Base-by-base conservation (phyloP, 2,797 vertebrate genomes). In the Ataeniobius toweri region DNA sequence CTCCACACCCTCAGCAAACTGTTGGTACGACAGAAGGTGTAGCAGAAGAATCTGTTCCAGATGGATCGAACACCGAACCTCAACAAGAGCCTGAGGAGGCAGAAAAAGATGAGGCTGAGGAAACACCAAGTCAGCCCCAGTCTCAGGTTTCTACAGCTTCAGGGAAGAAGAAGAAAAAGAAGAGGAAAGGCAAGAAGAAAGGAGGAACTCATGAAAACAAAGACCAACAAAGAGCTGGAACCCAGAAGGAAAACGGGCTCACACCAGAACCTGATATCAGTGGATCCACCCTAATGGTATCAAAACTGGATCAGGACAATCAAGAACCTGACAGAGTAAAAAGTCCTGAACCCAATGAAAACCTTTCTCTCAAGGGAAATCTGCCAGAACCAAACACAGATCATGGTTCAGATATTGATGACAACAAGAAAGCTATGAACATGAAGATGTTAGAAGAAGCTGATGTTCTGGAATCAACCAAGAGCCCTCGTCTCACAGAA, bases 141-240 rank as follows among this genome's bases (percentile, higher is more conserved):
- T 7, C 86, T 51, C 88, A 92, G 73, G 79, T 46, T 48, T 28
- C 77, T n/a, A 26, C 82, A 44, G 70, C 78, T 26, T 70, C 91
- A 70, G 91, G 91, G 28, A 95, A 94, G 73, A 96, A 93, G 85
- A 96, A 93, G 82, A 96, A 89, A 72, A 96, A 83, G 83, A 96
- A 94, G 80, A 95, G 50, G 86, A 94, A 81, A 79, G 80, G 77
- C 41, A 95, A 94, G 83, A 94, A 93, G 90, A 94, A 93, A 71
- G 86, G 80, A 58, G 87, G 44, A 55, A 1, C 28, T 48, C 75
- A 78, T 0, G 85, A 87, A 9, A 85, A 89, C 16, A 83, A 77
- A 79, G 83, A 55, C 51, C 80, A 91, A 53, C 82, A 80, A 10
- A 83, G 86, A 61, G 72, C 82, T 31, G 67, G 31, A 70, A 63